Evolutionary conservation across 2,113 vertebrate genomes (phyloP).

Genomic region (Ceuthmochares aereus): DNA sequence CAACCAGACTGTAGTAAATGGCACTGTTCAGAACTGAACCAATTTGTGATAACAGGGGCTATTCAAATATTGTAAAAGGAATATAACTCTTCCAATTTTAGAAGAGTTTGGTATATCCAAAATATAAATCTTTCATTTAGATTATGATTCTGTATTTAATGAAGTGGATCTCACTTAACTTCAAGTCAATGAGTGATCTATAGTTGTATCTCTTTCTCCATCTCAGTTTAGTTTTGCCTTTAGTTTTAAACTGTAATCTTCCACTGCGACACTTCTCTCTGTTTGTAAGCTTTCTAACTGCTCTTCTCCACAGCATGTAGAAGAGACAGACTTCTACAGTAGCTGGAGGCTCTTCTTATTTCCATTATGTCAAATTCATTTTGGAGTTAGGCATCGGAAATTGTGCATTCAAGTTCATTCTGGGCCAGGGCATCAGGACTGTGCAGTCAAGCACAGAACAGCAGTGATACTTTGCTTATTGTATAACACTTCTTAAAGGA

Average conservation of each 20-base stretch:
- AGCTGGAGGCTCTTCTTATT: conserved; percentile 65
- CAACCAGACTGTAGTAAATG: not conserved
- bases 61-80: not conserved
- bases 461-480: not conserved
- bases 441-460: conserved; percentile 29
- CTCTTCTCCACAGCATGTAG: not conserved
- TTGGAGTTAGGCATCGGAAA: conserved; percentile 34
- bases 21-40: not conserved
- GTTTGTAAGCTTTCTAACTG: not conserved
- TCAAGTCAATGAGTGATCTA: not conserved
- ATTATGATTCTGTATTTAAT: not conserved
- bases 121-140: not conserved
- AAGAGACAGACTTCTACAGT: not conserved
- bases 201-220: not conserved
- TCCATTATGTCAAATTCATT: conserved; percentile 66
- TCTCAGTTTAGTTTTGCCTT: not conserved
- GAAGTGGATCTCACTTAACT: not conserved
- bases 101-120: not conserved
- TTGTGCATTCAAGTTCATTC: conserved; percentile 54
- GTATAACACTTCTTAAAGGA: not conserved
- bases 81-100: not conserved
- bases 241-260: not conserved
- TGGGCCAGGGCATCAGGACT: not conserved
- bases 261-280: not conserved
- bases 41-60: not conserved